Evolutionary conservation across 2,888 invertebrate genomes (phyloP).

Genomic region (Strigamia crassipes): DNA sequence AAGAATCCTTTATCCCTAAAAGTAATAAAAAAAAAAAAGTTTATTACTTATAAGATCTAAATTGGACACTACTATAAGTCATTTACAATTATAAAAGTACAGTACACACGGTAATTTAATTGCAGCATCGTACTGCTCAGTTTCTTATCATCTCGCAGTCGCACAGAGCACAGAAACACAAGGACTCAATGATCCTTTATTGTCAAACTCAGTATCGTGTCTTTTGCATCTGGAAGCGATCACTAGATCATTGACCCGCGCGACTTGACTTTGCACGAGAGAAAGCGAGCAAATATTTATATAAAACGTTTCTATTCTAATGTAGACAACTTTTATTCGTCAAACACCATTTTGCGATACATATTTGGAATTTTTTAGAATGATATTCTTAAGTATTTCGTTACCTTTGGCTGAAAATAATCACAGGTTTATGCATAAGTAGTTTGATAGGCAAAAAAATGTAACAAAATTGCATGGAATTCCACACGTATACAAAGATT

Average conservation of each 20-base stretch:
- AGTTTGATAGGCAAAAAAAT: not conserved
- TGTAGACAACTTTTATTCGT: constrained; percentile 6
- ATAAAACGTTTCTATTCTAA: not conserved
- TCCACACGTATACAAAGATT: not conserved
- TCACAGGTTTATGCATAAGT: constrained; percentile 11
- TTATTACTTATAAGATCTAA: no score
- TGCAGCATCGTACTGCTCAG: not conserved
- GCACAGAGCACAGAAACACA: not conserved
- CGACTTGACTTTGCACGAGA: not conserved
- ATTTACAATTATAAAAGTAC: not conserved
- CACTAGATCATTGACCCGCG: not conserved
- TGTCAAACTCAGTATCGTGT: not conserved
- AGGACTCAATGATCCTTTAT: not conserved
- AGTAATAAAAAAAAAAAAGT: no score
- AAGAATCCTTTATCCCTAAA: no score
- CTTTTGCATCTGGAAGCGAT: not conserved
- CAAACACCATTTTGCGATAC: not conserved
- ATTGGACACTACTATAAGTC: no score
- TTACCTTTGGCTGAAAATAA: constrained; percentile 2
- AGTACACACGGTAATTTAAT: not conserved
- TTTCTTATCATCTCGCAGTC: not conserved
- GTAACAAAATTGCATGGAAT: not conserved
- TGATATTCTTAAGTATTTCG: not conserved
- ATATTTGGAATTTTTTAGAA: not conserved
- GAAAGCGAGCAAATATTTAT: no score